Evolutionary conservation across 2,888 invertebrate genomes (phyloP), one percentile per base, ranked within the genome.

Genomic region (Pomacea canaliculata): DNA sequence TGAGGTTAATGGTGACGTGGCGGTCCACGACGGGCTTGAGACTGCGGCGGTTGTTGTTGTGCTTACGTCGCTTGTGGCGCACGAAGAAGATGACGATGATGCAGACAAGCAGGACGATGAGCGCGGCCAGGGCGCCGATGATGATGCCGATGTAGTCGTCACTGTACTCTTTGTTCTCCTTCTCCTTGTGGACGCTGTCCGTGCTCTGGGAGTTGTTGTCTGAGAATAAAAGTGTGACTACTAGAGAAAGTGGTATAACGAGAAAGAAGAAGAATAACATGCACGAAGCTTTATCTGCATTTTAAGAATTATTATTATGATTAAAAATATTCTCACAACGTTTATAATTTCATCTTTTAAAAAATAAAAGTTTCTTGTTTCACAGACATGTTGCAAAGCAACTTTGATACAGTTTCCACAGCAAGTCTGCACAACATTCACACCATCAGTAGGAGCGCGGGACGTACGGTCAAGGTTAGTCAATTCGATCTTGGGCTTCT

Each of bases 51-150:
- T 85, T 87, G 80, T 86, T 87, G 80, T 86, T 88, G 79, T 87
- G 85, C 76, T 88, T 88, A 66, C 84, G 82, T 16, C 85, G 80
- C 68, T 85, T 84, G 76, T 87, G 86, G 71, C 86, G 85, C 59
- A 86, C 80, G 76, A 95, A 94, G 74, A 95, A 92, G 85, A 95
- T 94, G 60, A 94, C 94, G 12, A 94, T 94, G 4, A 94, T 94
- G 48, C 95, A 92, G 3, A 95, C 91, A 72, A 96, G 93, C 72
- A 95, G 94, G 73, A 89, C 83, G 60, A 90, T 85, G 70, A 95
- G 93, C 1, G 94, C 94, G 48, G 94, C 94, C 71, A 95, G 91
- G 9, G 95, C 85, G 10, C 86, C 87, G 65, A 88, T 86, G 74
- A 88, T 85, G 75, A 88, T 86, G 19, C 87, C 88, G 65, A 88